Evolutionary conservation across 2,888 invertebrate genomes (phyloP).

Genomic region (Euzophera pinguis): DNA sequence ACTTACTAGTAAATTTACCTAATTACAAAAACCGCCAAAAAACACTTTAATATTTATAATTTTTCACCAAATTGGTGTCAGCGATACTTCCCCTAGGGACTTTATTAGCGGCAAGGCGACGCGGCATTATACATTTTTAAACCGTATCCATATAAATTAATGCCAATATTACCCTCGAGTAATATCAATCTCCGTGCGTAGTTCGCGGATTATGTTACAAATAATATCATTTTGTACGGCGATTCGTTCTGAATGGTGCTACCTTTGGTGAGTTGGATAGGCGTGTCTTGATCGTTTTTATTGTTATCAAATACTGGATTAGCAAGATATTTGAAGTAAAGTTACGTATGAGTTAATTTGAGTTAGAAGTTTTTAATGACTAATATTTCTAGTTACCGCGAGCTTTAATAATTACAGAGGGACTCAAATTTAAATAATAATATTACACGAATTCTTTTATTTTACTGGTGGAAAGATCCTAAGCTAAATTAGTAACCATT

Average conservation of each 20-base stretch:
- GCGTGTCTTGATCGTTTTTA: conserved; percentile 41
- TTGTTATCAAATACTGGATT: background rate
- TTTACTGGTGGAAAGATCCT: too few species aligned
- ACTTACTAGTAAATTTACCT: too few species aligned
- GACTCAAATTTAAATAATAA: too few species aligned
- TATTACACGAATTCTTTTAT: too few species aligned
- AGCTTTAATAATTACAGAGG: too few species aligned
- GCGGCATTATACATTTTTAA: conserved; percentile 78
- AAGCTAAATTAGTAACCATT: too few species aligned
- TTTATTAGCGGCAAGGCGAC: conserved; percentile 67
- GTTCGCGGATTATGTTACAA: conserved; percentile 79
- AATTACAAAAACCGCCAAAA: background rate
- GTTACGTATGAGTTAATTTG: too few species aligned
- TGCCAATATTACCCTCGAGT: conserved; percentile 76
- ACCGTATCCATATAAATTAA: conserved; percentile 80
- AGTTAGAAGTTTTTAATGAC: too few species aligned
- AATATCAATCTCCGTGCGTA: conserved; percentile 75
- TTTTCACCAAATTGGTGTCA: conserved; percentile 43
- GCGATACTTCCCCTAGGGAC: conserved; percentile 58
- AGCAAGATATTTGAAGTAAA: too few species aligned
- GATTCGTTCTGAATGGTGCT: conserved; percentile 77
- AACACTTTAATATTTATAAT: conserved; percentile 22
- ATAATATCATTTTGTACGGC: conserved; percentile 79
- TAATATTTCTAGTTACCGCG: too few species aligned
- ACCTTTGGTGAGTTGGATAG: conserved; percentile 39